phyloP scores from a whole-genome alignment of 64 coral and sea anemone species.

The Montipora sp. region DNA sequence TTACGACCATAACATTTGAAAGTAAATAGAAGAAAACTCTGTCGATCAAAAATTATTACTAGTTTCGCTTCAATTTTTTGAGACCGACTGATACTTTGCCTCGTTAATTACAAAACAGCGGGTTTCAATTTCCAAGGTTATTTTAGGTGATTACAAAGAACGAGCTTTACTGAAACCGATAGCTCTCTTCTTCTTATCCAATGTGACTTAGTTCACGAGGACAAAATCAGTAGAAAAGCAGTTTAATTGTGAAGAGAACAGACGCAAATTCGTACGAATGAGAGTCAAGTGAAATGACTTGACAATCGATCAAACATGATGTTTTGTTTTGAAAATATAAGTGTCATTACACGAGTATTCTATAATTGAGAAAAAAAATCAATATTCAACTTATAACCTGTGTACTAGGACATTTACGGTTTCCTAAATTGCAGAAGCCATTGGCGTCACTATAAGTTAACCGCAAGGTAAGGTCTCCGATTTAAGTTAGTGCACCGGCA shows the following conservation, averaged over 20 bases:
- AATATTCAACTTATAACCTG: no score
- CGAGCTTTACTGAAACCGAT: not conserved
- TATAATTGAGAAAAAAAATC: no score
- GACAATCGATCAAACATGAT: no score
- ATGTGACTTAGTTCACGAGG: not conserved
- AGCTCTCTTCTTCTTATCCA: not conserved
- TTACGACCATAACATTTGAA: not conserved
- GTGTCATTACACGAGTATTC: no score
- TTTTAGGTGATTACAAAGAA: constrained; percentile 20
- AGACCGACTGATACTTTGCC: not conserved
- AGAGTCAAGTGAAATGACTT: not conserved
- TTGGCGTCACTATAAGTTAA: not conserved
- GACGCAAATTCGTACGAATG: not conserved
- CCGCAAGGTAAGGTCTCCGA: not conserved
- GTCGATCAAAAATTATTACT: not conserved
- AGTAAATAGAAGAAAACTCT: no score
- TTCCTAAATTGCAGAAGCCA: no score
- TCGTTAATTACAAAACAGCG: constrained; percentile 41
- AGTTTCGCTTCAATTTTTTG: not conserved
- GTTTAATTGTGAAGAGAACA: no score
- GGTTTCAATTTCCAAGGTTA: constrained; percentile 47
- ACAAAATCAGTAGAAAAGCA: no score
- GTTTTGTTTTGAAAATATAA: no score
- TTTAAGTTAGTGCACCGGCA: no score
- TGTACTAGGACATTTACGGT: no score